These are phyloP conservation scores for Ptychadena robeensis DNA, from an alignment of 2,797 vertebrate genomes.

Conservation along the genomic window DNA sequence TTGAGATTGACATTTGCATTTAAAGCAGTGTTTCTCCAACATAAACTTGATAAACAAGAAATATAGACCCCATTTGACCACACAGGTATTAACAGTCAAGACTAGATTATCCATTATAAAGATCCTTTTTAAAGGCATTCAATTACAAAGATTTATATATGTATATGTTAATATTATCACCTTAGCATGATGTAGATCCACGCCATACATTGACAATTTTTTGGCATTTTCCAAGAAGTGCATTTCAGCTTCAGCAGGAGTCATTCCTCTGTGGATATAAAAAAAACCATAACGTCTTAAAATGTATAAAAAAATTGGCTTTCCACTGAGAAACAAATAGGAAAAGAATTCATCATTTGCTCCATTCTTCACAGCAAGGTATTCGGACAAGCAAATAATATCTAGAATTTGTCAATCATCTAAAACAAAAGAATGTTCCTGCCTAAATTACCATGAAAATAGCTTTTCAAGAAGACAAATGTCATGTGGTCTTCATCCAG, in stretches of 20 bases:
- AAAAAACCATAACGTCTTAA: background rate
- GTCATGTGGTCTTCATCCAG: background rate
- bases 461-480: background rate
- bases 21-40: no score
- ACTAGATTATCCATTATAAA: no score
- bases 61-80: no score
- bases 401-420: slow-evolving; percentile 18
- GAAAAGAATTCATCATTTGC: background rate
- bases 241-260: slow-evolving; percentile 96
- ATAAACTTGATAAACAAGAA: no score
- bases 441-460: background rate
- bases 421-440: background rate
- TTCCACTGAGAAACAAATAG: background rate
- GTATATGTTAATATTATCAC: slow-evolving; percentile 69
- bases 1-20: no score
- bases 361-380: background rate
- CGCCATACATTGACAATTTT: slow-evolving; percentile 98
- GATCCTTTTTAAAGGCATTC: no score
- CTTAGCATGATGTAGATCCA: slow-evolving; percentile 98
- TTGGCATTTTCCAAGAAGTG: slow-evolving; percentile 98
- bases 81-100: no score
- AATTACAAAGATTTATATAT: no score
- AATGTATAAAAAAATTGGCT: background rate
- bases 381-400: background rate
- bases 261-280: slow-evolving; percentile 86